Conservation (phyloP, 2,888 invertebrate species). For the Cetonia aurata region DNA sequence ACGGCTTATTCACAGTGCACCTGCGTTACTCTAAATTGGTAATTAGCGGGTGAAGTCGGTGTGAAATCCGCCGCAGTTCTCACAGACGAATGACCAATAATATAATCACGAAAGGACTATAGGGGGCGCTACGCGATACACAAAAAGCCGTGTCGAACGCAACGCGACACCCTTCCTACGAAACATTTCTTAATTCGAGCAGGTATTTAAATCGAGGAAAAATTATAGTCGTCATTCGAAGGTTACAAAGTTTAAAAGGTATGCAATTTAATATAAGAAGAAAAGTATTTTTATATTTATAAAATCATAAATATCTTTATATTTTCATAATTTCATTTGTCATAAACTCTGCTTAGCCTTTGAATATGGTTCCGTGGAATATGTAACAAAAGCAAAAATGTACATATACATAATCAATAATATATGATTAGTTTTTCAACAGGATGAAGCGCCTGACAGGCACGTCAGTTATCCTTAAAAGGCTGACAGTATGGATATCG, state of each 20-base stretch:
- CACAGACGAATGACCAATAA: constrained; percentile 65
- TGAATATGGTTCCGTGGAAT: too few species aligned
- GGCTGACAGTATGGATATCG: too few species aligned
- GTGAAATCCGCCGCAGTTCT: constrained; percentile 66
- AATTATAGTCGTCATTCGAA: neutral
- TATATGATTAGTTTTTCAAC: too few species aligned
- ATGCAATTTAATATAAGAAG: too few species aligned
- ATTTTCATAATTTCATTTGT: neutral
- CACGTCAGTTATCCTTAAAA: too few species aligned
- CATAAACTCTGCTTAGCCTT: too few species aligned
- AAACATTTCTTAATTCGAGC: constrained; percentile 16
- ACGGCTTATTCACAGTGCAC: constrained; percentile 61
- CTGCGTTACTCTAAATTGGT: constrained; percentile 65
- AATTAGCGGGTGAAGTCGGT: constrained; percentile 67
- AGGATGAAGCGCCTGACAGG: too few species aligned
- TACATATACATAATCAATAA: too few species aligned
- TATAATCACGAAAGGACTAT: constrained; percentile 58
- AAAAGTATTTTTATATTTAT: neutral
- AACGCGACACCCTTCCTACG: constrained; percentile 1
- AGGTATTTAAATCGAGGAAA: constrained; percentile 12
- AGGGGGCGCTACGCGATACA: constrained; percentile 39
- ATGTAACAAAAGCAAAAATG: too few species aligned
- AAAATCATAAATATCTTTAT: neutral
- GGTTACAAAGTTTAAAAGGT: too few species aligned
- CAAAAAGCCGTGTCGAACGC: constrained; percentile 24